phyloP scores from a whole-genome alignment of 2,888 invertebrate genomes.

The Pyrgus malvae region DNA sequence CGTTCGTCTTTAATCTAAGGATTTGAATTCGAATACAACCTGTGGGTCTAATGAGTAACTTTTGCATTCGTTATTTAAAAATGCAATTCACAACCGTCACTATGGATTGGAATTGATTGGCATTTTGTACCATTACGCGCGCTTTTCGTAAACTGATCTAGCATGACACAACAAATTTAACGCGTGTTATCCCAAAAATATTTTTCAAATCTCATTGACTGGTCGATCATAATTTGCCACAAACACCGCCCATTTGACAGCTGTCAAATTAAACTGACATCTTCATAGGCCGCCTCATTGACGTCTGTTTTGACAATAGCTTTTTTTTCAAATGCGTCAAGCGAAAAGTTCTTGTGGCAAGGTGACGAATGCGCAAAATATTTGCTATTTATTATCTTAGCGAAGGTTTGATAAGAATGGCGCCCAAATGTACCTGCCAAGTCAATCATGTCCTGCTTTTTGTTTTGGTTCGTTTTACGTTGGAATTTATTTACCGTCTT shows the following conservation, averaged over 20 bases:
- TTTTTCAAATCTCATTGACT: conserved; percentile 45
- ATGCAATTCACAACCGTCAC: conserved; percentile 4
- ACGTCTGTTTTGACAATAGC: conserved; percentile 26
- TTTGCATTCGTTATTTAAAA: conserved; percentile 26
- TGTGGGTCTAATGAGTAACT: conserved; percentile 22
- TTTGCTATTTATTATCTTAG: conserved; percentile 37
- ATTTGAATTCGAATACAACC: conserved; percentile 32
- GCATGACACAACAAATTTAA: conserved; percentile 14
- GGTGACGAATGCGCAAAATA: conserved; percentile 47
- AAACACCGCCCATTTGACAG: conserved; percentile 66
- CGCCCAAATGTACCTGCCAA: conserved; percentile 32
- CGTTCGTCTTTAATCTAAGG: conserved; percentile 22
- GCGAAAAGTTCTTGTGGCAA: conserved; percentile 32
- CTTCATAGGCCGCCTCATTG: conserved; percentile 53
- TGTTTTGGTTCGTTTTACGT: conserved; percentile 15
- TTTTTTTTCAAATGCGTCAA: conserved; percentile 36
- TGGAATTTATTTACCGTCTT: conserved; percentile 20
- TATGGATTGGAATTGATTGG: conserved; percentile 16
- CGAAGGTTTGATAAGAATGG: conserved; percentile 39
- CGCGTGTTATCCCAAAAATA: conserved; percentile 37
- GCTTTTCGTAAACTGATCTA: conserved; percentile 6
- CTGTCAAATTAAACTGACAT: conserved; percentile 71
- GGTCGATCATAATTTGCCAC: conserved; percentile 60
- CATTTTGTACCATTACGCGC: conserved; percentile 16
- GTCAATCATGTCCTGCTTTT: conserved; percentile 20